These are phyloP conservation scores for Chrysomallon squamiferum DNA, from an alignment of 1,140 invertebrate species.

Conservation along the genomic window DNA sequence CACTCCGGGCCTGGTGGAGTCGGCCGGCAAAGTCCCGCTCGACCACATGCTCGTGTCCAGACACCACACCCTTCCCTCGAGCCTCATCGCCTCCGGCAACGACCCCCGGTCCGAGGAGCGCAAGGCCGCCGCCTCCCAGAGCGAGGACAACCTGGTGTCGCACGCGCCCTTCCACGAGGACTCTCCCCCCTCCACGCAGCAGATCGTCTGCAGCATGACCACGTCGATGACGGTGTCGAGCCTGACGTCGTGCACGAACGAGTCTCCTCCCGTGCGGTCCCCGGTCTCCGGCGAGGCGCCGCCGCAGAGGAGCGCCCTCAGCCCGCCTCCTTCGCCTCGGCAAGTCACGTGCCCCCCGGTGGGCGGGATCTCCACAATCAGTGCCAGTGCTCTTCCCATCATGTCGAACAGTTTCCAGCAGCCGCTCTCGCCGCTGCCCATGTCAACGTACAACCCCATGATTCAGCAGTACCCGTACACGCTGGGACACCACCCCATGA, in stretches of 20 bases:
- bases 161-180: constrained; percentile 13
- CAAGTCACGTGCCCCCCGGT: constrained; percentile 15
- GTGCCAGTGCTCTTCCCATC: constrained; percentile 12
- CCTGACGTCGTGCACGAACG: constrained; percentile 43
- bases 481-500: constrained; percentile 58
- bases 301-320: constrained; percentile 51
- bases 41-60: constrained; percentile 77
- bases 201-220: constrained; percentile 38
- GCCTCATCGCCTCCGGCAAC: constrained; percentile 57
- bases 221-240: constrained; percentile 49
- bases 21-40: constrained; percentile 82
- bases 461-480: constrained; percentile 59
- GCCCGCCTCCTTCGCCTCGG: constrained; percentile 43
- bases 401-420: constrained; percentile 57
- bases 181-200: constrained; percentile 18
- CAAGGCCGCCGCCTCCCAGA: constrained; percentile 16
- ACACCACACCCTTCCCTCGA: constrained; percentile 66
- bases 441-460: constrained; percentile 26
- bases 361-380: constrained; percentile 10
- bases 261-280: constrained; percentile 47
- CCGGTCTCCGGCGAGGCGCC: constrained; percentile 38
- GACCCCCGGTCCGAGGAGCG: constrained; percentile 20
- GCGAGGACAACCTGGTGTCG: constrained; percentile 28
- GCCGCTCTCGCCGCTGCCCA: constrained; percentile 43
- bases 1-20: constrained; percentile 93